Conservation (phyloP, 1,140 invertebrate species). For the Copidosoma floridanum region DNA sequence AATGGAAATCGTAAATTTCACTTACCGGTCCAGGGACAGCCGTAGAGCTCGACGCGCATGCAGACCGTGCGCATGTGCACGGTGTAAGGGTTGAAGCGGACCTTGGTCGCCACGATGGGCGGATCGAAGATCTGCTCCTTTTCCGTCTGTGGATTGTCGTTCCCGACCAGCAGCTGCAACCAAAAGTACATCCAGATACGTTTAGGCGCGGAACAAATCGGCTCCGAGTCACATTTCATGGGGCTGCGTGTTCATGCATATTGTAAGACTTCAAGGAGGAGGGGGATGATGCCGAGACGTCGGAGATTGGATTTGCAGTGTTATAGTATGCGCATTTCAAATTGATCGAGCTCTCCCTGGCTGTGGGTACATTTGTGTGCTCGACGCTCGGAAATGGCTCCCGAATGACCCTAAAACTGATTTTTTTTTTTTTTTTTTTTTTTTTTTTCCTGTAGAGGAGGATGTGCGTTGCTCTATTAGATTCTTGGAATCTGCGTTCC, state of each 20-base stretch:
- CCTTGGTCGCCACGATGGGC: constrained; percentile 79
- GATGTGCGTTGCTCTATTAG: too few relatives aligned
- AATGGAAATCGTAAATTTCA: constrained; percentile 47
- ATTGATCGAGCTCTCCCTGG: not conserved
- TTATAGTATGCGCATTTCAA: not conserved
- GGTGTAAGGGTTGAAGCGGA: constrained; percentile 85
- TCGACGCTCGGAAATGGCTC: too few relatives aligned
- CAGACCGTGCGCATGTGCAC: constrained; percentile 83
- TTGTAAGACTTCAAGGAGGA: not conserved
- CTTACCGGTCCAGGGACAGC: constrained; percentile 84
- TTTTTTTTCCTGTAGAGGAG: too few relatives aligned
- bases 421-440: too few relatives aligned
- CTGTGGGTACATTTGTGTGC: too few relatives aligned
- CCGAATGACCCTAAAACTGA: too few relatives aligned
- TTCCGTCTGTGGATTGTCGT: constrained; percentile 83
- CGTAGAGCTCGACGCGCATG: constrained; percentile 86
- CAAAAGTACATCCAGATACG: constrained; percentile 44
- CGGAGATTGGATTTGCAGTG: not conserved
- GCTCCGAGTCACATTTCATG: not conserved
- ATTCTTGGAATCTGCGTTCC: too few relatives aligned
- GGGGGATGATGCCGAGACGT: not conserved
- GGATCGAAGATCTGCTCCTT: constrained; percentile 76
- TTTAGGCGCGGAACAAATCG: too few relatives aligned
- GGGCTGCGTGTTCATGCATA: too few relatives aligned
- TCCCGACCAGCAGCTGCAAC: constrained; percentile 80